phyloP scores from a whole-genome alignment of 1,140 invertebrate species.

The Drosophila melanica region DNA sequence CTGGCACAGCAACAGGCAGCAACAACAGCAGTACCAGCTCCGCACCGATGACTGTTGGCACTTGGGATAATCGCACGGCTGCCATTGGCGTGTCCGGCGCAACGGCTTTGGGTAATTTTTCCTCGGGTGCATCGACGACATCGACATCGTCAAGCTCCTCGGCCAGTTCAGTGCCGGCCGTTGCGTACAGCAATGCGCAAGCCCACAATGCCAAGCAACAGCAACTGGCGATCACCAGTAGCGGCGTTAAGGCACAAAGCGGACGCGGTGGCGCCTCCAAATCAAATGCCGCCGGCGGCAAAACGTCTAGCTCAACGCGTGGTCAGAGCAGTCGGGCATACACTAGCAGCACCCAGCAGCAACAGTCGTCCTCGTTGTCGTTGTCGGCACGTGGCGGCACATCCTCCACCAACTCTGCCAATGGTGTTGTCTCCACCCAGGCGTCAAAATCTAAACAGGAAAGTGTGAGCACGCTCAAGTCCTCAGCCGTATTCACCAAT shows the following conservation, averaged over 20 bases:
- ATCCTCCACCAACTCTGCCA: slow-evolving; percentile 31
- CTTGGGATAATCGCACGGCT: slow-evolving; percentile 80
- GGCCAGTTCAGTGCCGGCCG: slow-evolving; percentile 60
- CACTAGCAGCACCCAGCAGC: slow-evolving; percentile 39
- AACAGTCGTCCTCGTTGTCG: not conserved
- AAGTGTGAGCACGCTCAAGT: slow-evolving; percentile 36
- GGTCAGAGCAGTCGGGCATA: slow-evolving; percentile 51
- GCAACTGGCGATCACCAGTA: slow-evolving; percentile 68
- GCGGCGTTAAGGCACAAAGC: slow-evolving; percentile 78
- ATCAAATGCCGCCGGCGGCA: slow-evolving; percentile 54
- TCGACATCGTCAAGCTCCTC: slow-evolving; percentile 72
- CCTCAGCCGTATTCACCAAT: slow-evolving; percentile 15
- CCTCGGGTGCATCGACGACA: slow-evolving; percentile 69
- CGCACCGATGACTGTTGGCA: slow-evolving; percentile 68
- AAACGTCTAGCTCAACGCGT: slow-evolving; percentile 41
- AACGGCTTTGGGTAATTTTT: slow-evolving; percentile 50
- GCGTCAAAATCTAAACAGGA: slow-evolving; percentile 50
- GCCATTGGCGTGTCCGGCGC: slow-evolving; percentile 35
- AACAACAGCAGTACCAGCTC: slow-evolving; percentile 44
- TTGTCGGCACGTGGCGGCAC: slow-evolving; percentile 29
- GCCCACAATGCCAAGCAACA: slow-evolving; percentile 85
- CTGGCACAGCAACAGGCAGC: slow-evolving; percentile 52
- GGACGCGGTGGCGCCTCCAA: slow-evolving; percentile 48
- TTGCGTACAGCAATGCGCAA: slow-evolving; percentile 62
- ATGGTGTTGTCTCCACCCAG: slow-evolving; percentile 33